Evolutionary conservation across 2,797 vertebrate genomes (phyloP).

Genomic region (Pipistrellus pygmaeus): DNA sequence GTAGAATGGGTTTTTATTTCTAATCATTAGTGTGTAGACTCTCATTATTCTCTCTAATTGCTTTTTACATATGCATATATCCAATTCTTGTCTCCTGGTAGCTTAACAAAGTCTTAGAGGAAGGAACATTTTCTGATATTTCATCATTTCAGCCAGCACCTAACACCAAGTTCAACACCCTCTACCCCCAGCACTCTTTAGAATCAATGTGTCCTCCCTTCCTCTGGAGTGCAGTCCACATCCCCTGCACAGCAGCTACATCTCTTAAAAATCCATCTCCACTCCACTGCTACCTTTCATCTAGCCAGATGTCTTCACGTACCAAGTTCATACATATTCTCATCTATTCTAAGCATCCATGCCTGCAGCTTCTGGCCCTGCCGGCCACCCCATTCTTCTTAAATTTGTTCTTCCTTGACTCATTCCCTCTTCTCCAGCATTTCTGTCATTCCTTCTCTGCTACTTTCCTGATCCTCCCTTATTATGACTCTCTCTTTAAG

Average conservation of each 20-base stretch:
- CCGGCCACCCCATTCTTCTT: background rate
- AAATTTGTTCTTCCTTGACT: background rate
- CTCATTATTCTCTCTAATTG: constrained; percentile 1
- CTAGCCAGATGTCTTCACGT: background rate
- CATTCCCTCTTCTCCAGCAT: background rate
- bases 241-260: background rate
- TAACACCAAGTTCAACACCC: background rate
- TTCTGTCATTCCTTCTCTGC: background rate
- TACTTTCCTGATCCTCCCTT: background rate
- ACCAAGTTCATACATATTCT: background rate
- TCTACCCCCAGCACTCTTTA: background rate
- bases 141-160: background rate
- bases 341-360: background rate
- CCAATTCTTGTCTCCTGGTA: background rate
- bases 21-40: background rate
- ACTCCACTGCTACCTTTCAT: background rate
- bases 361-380: background rate
- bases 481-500: background rate
- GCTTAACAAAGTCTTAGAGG: background rate
- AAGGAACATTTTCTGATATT: background rate
- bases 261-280: background rate
- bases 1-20: constrained; percentile 23
- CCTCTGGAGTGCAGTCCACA: background rate
- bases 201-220: background rate
- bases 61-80: background rate